Percentiles rank a stretch among this genome's conserved stretches.
These are phyloP conservation scores for Azemiops feae DNA, from an alignment of 2,113 vertebrate genomes.

Conservation along the genomic window DNA sequence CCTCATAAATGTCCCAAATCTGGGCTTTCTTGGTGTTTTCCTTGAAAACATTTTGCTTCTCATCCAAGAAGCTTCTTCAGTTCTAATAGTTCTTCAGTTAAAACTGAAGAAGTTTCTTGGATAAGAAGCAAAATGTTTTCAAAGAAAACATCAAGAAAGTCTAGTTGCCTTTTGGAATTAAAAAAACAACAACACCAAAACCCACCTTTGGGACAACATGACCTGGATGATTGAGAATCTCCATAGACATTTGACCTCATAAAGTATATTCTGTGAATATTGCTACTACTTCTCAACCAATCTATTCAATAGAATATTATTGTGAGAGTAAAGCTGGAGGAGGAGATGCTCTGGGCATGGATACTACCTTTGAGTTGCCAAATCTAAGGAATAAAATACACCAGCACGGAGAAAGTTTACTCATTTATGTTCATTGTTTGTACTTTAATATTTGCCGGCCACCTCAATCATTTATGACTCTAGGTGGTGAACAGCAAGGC, in stretches of 20 bases:
- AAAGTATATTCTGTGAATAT: not conserved
- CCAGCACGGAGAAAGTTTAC: not conserved
- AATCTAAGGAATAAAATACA: not conserved
- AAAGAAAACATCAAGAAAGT: no score
- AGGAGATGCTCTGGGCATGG: not conserved
- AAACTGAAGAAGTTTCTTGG: no score
- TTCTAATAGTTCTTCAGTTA: no score
- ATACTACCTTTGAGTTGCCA: not conserved
- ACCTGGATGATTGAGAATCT: no score
- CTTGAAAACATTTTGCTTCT: not conserved
- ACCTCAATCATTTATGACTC: not conserved
- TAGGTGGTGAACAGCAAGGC: not conserved
- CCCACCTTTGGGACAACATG: no score
- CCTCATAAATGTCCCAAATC: not conserved
- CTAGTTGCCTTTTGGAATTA: no score
- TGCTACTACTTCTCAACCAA: not conserved
- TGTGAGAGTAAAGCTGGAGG: not conserved
- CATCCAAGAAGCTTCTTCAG: not conserved
- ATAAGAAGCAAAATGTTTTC: no score
- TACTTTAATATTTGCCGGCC: not conserved
- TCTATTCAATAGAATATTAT: not conserved
- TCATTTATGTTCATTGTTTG: not conserved
- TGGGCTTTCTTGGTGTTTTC: not conserved
- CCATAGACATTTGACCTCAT: not conserved
- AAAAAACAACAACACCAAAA: no score